These are phyloP conservation scores for Salvelinus sp. DNA, from an alignment of 2,113 vertebrate species.

Conservation along the genomic window DNA sequence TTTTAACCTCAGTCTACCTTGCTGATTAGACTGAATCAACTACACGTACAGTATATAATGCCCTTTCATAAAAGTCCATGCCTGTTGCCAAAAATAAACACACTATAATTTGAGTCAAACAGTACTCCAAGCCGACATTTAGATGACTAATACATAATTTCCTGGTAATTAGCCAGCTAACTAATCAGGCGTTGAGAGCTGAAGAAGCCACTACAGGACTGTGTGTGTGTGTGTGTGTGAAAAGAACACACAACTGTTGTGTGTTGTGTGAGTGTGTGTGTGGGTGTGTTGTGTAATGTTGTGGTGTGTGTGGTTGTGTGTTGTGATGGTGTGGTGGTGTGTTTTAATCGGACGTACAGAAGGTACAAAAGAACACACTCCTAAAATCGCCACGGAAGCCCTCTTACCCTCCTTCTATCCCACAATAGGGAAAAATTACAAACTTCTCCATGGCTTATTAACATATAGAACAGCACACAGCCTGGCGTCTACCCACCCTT, in stretches of 20 bases:
- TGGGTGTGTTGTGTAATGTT: too few species aligned
- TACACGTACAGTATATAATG: too few species aligned
- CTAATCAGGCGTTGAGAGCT: constrained; percentile 33
- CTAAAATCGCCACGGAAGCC: constrained; percentile 11
- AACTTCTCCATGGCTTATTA: constrained; percentile 22
- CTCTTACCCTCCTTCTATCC: background rate
- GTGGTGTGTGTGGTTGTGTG: too few species aligned
- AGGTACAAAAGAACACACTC: too few species aligned
- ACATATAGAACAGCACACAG: background rate
- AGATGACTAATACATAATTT: constrained; percentile 34
- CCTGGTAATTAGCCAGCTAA: constrained; percentile 47
- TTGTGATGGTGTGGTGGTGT: too few species aligned
- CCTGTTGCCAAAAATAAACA: too few species aligned
- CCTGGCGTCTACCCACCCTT: background rate
- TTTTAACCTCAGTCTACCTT: too few species aligned
- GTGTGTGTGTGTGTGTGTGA: too few species aligned
- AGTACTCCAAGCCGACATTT: constrained; percentile 17
- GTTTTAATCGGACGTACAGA: constrained; percentile 31
- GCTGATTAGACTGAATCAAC: too few species aligned
- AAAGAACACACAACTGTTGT: too few species aligned
- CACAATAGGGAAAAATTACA: constrained; percentile 42
- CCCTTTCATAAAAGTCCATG: background rate
- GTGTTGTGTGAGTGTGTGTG: too few species aligned
- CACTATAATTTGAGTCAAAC: too few species aligned
- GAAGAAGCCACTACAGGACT: constrained; percentile 34